Conservation (phyloP, 2,888 invertebrate genomes). For the Acholoe squamosa region DNA sequence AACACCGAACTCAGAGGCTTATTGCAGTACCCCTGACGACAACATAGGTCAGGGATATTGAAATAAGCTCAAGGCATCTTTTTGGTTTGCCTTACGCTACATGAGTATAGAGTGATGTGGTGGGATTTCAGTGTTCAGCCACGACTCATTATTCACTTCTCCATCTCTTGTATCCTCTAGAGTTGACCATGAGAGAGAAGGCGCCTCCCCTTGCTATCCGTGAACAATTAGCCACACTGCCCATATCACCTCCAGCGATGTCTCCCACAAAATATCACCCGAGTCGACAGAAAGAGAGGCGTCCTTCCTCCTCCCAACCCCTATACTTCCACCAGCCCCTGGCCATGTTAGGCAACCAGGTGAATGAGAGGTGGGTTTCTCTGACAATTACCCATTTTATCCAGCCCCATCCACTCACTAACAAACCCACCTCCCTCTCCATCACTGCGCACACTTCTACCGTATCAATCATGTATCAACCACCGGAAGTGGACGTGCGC, state of each 20-base stretch:
- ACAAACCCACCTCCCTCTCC: background rate
- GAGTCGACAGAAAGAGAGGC: no score
- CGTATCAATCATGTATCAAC: slow-evolving; percentile 23
- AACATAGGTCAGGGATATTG: no score
- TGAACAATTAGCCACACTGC: background rate
- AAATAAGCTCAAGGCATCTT: no score
- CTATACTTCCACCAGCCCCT: background rate
- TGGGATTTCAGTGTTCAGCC: no score
- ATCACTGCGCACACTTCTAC: background rate
- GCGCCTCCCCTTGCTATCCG: background rate
- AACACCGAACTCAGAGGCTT: no score
- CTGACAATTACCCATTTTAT: background rate
- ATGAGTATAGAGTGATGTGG: no score
- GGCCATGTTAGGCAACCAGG: background rate
- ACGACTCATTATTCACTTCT: no score
- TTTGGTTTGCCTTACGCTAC: no score
- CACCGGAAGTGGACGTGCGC: slow-evolving; percentile 18
- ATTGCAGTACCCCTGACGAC: no score
- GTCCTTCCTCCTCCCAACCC: no score
- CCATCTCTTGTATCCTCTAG: no score
- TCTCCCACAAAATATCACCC: background rate
- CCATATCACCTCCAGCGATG: background rate
- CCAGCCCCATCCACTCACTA: background rate
- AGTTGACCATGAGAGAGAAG: no score
- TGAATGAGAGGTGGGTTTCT: background rate